Evolutionary conservation across 2,888 invertebrate species (phyloP).

Genomic region (Trisateles emortualis): DNA sequence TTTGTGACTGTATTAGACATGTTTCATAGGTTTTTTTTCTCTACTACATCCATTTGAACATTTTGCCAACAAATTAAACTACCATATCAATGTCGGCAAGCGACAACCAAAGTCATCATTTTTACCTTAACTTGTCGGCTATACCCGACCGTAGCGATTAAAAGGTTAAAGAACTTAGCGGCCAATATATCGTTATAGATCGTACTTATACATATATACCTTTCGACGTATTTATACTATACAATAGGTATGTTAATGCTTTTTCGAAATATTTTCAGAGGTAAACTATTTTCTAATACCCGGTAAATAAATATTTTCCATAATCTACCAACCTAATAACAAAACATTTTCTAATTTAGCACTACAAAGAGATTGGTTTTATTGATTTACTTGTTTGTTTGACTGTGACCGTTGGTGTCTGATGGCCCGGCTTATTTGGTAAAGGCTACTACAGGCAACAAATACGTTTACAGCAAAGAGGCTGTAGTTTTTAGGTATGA

Average conservation of each 20-base stretch:
- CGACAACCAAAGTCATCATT: too few relatives aligned
- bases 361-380: background rate
- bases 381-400: constrained; percentile 7
- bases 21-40: background rate
- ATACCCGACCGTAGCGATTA: too few relatives aligned
- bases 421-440: constrained; percentile 93
- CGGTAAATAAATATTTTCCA: constrained; percentile 1
- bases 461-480: constrained; percentile 98
- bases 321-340: constrained; percentile 24
- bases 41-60: too few relatives aligned
- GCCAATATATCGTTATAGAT: too few relatives aligned
- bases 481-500: constrained; percentile 98
- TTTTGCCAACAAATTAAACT: too few relatives aligned
- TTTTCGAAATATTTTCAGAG: too few relatives aligned
- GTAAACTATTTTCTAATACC: background rate
- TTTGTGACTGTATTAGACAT: background rate
- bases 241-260: too few relatives aligned
- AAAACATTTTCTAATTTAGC: constrained; percentile 9
- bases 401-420: constrained; percentile 22
- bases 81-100: too few relatives aligned
- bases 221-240: too few relatives aligned
- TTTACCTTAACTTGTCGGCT: too few relatives aligned
- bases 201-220: too few relatives aligned
- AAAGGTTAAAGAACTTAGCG: too few relatives aligned
- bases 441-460: constrained; percentile 95